These are phyloP conservation scores for Arenicola marina DNA, from an alignment of 2,888 invertebrate genomes.

Conservation along the genomic window DNA sequence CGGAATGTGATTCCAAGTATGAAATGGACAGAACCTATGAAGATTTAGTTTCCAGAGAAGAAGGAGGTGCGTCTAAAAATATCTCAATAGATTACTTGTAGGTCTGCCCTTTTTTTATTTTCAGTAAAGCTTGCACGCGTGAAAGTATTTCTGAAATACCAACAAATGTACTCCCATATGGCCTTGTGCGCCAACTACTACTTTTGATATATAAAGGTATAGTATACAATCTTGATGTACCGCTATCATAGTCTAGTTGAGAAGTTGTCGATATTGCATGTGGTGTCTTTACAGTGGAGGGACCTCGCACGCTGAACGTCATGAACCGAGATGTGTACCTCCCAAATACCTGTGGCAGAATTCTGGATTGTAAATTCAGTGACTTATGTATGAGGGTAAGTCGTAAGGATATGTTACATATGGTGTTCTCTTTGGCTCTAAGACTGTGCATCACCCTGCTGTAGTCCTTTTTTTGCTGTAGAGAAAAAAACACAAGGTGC, in stretches of 20 bases:
- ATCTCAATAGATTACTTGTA: neutral
- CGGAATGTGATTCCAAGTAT: constrained; percentile 68
- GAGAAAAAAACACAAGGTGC: too few relatives aligned
- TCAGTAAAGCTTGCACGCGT: neutral
- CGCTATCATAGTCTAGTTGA: neutral
- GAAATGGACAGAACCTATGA: constrained; percentile 85
- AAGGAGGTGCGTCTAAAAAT: constrained; percentile 13
- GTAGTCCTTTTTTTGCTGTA: too few relatives aligned
- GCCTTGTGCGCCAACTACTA: too few relatives aligned
- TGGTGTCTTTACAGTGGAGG: constrained; percentile 10
- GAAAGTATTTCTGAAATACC: neutral
- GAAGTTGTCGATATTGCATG: constrained; percentile 1
- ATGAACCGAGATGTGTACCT: constrained; percentile 88
- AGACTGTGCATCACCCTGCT: too few relatives aligned
- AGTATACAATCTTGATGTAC: too few relatives aligned
- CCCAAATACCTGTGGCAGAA: constrained; percentile 86
- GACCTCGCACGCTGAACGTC: constrained; percentile 63
- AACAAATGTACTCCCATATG: too few relatives aligned
- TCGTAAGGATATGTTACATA: neutral
- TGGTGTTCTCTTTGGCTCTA: too few relatives aligned
- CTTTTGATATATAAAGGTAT: too few relatives aligned
- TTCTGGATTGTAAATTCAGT: constrained; percentile 84
- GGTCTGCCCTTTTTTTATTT: neutral
- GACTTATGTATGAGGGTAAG: constrained; percentile 86
- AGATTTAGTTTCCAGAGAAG: constrained; percentile 80